Base-by-base conservation (phyloP, 2,113 vertebrate species). In the Trachemys scripta region DNA sequence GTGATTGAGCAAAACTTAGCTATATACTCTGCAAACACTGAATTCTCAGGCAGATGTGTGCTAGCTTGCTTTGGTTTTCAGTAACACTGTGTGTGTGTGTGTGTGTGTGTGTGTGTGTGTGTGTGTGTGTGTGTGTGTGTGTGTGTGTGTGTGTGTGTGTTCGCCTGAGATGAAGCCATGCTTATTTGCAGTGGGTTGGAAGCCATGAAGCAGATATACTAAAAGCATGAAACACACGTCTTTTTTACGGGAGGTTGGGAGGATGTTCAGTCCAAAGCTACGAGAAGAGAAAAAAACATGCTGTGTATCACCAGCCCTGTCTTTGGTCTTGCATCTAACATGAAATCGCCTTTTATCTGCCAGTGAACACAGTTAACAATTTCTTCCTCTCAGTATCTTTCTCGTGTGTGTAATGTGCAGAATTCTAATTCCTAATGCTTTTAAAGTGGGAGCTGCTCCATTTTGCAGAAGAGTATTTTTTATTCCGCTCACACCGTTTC, bases 391-490 rank as follows among this genome's bases (percentile, higher is more conserved):
- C 92, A 82, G 85, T 54, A 8, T 54, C 94, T 90, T 54, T 24
- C 49, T 1, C 50, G 56, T 62, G 59, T 80, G 24, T 38, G 35
- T 69, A 3, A 19, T 56, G 54, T 19, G 31, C 19, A 85, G 95
- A 51, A 92, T 93, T 57, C 56, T 90, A 90, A 69, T 96, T 95
- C 82, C 85, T 90, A 94, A 2, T 19, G 51, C 76, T 27, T 95
- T 90, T 82, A 89, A 87, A 90, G 85, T 38, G 29, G 2, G 8
- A 29, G 59, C 14, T 17, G 31, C 85, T 97, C 90, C 89, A 20
- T 94, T 50, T 54, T 91, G 82, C 91, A 29, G 80, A 56, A 35
- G 76, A 65, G 69, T 80, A 17, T 11, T 0, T 3, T 13, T 0
- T 3, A 7, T 31, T 56, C 1, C 1, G 3, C 1, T 1, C 51